Base-by-base conservation (phyloP, 1,140 invertebrate species). In the Papilio polyxenes region DNA sequence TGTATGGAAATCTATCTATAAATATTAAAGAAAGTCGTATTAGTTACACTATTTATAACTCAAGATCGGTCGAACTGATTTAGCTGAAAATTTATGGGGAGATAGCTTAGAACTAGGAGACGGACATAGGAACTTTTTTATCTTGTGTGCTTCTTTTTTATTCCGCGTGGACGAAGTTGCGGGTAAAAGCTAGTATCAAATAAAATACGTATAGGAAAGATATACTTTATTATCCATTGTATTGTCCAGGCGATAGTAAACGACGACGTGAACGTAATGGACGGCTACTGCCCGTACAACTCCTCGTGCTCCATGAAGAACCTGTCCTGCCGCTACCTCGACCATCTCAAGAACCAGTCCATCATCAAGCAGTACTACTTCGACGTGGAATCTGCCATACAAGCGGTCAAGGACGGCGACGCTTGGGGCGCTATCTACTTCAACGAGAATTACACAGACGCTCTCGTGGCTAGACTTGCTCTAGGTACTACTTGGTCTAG, bases 391-490 rank as follows among this genome's bases (percentile, higher is more conserved):
- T 95, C 95, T 1, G 98, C 98, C 0, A 95, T 96, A 82, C 91
- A 96, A 23, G 96, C 97, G 0, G 98, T 99, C 1, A 90, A 95
- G 69, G 91, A 93, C 15, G 98, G 98, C 0, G 92, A 97, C 9
- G 96, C 97, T 0, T 99, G 98, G 98, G 98, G 97, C 0, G 97
- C 97, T 6, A 89, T 99, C 9, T 96, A 97, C 86, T 98, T 99
- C 82, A 97, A 97, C 6, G 95, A 97, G 85, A 98, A 98, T 88
- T 99, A 98, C 87, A 98, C 98, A 0, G 96, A 97, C 82, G 96
- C 97, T 48, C 94, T 99, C 2, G 95, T 97, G 0, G 96, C 96
- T 6, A 95, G 98, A 84, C 95, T 98, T 85, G 95, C 96, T 49
- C 88, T 97, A 51, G 96, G 96, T 95, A 86, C 23, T 31, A 31